These are phyloP conservation scores for Odontesthes bonariensis DNA, from an alignment of 2,113 vertebrate genomes.

Conservation along the genomic window DNA sequence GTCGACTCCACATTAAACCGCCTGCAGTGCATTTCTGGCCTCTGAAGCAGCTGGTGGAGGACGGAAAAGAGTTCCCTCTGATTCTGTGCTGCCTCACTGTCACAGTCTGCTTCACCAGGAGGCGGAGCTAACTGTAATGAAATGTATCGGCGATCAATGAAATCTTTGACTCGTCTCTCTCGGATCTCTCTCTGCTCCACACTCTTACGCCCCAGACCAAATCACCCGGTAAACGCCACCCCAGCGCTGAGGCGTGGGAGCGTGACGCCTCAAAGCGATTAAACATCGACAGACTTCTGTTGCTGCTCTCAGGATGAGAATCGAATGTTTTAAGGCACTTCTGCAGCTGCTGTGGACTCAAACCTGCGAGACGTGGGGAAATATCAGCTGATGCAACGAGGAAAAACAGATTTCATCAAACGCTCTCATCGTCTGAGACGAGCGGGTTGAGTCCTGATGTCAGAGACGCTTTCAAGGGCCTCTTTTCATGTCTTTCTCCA, in stretches of 20 bases:
- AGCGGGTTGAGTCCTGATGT: background rate
- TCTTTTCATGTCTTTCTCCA: background rate
- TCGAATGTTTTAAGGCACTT: slow-evolving; percentile 49
- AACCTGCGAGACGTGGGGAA: background rate
- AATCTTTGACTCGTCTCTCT: too few species aligned
- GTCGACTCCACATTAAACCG: background rate
- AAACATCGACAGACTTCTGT: slow-evolving; percentile 24
- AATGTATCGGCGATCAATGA: too few species aligned
- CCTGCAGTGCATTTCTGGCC: background rate
- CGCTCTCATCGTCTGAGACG: fast-evolving
- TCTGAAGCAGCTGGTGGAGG: background rate
- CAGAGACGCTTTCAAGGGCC: background rate
- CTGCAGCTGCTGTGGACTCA: slow-evolving; percentile 25
- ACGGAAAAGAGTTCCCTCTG: background rate
- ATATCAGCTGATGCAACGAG: background rate
- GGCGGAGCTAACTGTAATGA: slow-evolving; percentile 1
- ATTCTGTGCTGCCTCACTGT: background rate
- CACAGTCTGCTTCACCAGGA: background rate
- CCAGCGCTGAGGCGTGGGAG: background rate
- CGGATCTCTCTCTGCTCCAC: background rate
- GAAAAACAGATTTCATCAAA: background rate
- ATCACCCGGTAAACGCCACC: background rate
- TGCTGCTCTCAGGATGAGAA: slow-evolving; percentile 29
- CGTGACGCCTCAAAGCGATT: slow-evolving; percentile 12
- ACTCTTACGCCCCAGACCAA: background rate